A percentile compares a stretch with the other conserved stretches of the same genome.
Conservation (phyloP, 2,113 vertebrate species). For the Galbula dea region DNA sequence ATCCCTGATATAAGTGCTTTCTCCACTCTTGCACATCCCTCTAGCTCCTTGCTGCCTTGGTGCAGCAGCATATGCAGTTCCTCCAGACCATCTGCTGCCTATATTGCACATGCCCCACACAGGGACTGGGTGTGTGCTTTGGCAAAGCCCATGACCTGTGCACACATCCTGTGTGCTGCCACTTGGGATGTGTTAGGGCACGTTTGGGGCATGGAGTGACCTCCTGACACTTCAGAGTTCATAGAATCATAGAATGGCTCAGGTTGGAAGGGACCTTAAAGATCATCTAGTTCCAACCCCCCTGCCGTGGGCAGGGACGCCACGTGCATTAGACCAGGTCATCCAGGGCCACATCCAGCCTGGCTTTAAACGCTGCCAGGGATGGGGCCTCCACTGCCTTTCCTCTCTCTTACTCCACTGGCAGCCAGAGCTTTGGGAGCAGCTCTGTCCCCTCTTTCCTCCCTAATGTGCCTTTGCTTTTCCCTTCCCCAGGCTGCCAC, state of each 20-base stretch:
- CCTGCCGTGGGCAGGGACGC: no score
- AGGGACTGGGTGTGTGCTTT: background rate
- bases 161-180: background rate
- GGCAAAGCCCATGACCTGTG: background rate
- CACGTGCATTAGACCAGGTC: no score
- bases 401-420: background rate
- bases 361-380: no score
- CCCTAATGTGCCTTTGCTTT: background rate
- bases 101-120: accelerated
- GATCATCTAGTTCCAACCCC: no score
- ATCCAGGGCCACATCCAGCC: no score
- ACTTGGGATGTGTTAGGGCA: background rate
- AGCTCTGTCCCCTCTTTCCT: background rate
- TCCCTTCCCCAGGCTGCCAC: constrained; percentile 73
- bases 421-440: background rate
- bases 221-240: background rate
- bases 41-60: background rate
- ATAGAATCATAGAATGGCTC: no score
- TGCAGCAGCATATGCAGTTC: background rate
- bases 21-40: background rate
- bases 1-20: background rate
- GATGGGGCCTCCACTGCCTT: no score
- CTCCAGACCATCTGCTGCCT: accelerated
- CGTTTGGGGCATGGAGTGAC: background rate
- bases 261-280: no score